Evolutionary conservation across 2,113 vertebrate species (phyloP).

Genomic region (Dunckerocampus dactyliophorus): DNA sequence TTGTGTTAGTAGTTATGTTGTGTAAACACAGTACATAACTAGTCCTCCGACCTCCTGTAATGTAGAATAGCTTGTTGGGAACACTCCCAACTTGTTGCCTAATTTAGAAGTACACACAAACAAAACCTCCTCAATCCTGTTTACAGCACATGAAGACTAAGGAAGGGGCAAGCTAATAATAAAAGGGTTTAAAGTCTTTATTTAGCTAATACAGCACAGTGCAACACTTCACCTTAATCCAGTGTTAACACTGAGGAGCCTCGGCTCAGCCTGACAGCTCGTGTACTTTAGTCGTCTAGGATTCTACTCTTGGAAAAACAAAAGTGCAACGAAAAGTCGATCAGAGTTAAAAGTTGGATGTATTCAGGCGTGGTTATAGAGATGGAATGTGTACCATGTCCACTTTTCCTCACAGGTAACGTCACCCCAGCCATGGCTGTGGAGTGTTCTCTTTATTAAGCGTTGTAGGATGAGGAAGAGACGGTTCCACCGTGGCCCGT

Average conservation of each 20-base stretch:
- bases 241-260: constrained; percentile 51
- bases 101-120: constrained; percentile 28
- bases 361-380: constrained; percentile 4
- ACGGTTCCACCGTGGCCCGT: constrained; percentile 89
- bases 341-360: constrained; percentile 13
- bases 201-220: constrained; percentile 72
- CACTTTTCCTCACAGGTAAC: constrained; percentile 6
- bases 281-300: constrained; percentile 10
- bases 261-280: constrained; percentile 15
- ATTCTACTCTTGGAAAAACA: constrained; percentile 55
- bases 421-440: not conserved
- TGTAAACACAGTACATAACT: too few relatives aligned
- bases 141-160: constrained; percentile 45
- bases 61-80: too few relatives aligned
- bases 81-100: not conserved
- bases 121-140: constrained; percentile 33
- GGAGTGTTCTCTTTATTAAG: constrained; percentile 56
- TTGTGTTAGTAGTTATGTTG: too few relatives aligned
- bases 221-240: constrained; percentile 64
- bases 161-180: constrained; percentile 62
- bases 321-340: constrained; percentile 24
- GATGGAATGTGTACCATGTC: constrained; percentile 47
- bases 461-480: constrained; percentile 91
- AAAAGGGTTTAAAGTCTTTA: constrained; percentile 75
- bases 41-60: too few relatives aligned